These are phyloP conservation scores for Leucophora obtusa DNA, from an alignment of 2,888 invertebrate genomes.

Conservation along the genomic window DNA sequence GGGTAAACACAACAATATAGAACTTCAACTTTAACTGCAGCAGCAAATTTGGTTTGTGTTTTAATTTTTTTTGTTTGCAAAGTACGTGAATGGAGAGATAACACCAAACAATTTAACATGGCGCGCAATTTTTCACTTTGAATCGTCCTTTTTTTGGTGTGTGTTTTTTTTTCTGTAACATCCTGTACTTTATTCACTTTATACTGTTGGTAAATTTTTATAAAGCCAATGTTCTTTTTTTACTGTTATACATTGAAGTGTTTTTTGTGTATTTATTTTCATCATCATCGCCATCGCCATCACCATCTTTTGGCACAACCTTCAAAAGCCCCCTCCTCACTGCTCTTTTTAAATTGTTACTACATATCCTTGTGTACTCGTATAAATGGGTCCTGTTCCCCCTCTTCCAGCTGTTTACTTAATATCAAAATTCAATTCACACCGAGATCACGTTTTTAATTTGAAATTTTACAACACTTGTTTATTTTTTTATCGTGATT, in stretches of 20 bases:
- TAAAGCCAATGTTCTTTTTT: slow-evolving; percentile 63
- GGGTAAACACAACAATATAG: slow-evolving; percentile 47
- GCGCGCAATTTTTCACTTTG: slow-evolving; percentile 74
- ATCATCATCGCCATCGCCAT: background rate
- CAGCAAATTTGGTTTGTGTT: background rate
- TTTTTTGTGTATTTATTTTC: slow-evolving; percentile 42
- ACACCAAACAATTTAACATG: slow-evolving; percentile 62
- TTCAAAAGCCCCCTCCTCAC: background rate
- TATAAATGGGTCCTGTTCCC: slow-evolving; percentile 28
- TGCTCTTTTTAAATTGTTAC: background rate
- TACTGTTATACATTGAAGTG: slow-evolving; percentile 35
- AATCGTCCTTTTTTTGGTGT: slow-evolving; percentile 41
- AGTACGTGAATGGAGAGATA: slow-evolving; percentile 53
- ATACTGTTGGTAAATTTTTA: slow-evolving; percentile 50
- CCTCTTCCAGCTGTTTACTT: slow-evolving; percentile 22
- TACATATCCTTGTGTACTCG: background rate
- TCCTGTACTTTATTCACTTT: slow-evolving; percentile 38
- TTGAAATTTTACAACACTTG: slow-evolving; percentile 77
- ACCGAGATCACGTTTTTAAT: slow-evolving; percentile 77
- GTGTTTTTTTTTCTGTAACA: slow-evolving; percentile 19
- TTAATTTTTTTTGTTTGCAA: background rate
- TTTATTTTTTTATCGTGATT: slow-evolving; percentile 72
- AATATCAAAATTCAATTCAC: slow-evolving; percentile 73
- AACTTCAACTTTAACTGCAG: slow-evolving; percentile 26
- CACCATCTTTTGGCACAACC: background rate